A percentile compares a stretch with the other conserved stretches of the same genome.
These are phyloP conservation scores for Oreotrochilus melanogaster DNA, from an alignment of 2,113 vertebrate genomes.

Conservation along the genomic window DNA sequence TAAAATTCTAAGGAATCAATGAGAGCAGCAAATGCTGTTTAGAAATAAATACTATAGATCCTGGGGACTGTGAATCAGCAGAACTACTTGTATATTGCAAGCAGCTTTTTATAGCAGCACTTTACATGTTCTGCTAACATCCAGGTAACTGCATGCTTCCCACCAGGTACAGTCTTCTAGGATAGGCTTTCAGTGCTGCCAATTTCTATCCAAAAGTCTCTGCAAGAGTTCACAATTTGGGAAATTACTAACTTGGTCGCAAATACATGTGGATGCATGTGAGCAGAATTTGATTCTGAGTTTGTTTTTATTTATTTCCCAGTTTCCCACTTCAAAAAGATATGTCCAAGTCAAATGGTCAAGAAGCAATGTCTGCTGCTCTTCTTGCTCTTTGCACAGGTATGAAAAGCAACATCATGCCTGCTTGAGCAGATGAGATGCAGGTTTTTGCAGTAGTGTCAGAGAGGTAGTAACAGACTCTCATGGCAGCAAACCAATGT, in stretches of 20 bases:
- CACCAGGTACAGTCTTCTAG: background rate
- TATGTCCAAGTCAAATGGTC: background rate
- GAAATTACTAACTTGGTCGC: background rate
- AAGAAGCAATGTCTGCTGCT: background rate
- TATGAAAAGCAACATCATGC: background rate
- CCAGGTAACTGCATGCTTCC: background rate
- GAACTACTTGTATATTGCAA: background rate
- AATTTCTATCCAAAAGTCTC: background rate
- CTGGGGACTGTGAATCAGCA: background rate
- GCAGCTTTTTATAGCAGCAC: slow-evolving; percentile 4
- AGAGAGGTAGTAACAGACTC: background rate
- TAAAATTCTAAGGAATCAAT: background rate
- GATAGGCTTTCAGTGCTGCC: background rate
- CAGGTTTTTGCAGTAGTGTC: background rate
- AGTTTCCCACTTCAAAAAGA: background rate
- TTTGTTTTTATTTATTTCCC: background rate
- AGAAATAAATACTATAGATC: background rate
- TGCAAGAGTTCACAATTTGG: background rate
- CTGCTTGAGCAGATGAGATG: background rate
- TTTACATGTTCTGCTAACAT: background rate
- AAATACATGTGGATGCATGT: background rate
- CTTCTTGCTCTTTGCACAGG: background rate
- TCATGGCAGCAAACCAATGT: background rate
- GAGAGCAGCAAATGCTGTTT: slow-evolving; percentile 1
- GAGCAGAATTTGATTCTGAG: background rate